These are phyloP conservation scores for Nannobrachium achirus DNA, from an alignment of 2,113 vertebrate species.

Conservation along the genomic window DNA sequence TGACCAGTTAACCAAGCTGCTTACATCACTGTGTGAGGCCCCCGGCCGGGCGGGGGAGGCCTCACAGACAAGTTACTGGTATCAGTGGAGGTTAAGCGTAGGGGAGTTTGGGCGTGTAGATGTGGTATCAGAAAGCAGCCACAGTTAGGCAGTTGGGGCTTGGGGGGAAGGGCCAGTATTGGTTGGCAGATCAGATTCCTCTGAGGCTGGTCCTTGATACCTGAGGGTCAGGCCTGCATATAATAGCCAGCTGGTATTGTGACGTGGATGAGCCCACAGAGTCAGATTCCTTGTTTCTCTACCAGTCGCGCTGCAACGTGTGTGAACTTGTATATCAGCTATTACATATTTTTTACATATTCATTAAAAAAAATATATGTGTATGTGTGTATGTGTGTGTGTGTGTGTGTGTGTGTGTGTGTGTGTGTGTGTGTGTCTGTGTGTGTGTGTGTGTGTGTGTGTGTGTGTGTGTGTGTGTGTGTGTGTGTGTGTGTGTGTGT, in stretches of 20 bases:
- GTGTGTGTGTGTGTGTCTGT: not conserved
- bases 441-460: not conserved
- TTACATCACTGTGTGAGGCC: not conserved
- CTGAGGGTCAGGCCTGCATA: not conserved
- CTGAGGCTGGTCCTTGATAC: slow-evolving; percentile 27
- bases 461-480: not conserved
- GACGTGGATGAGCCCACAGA: no score
- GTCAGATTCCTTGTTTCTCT: no score
- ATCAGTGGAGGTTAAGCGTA: not conserved
- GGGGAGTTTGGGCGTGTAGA: not conserved
- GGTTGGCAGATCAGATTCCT: slow-evolving; percentile 31
- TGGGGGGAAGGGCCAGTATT: slow-evolving; percentile 12
- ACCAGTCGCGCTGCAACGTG: no score
- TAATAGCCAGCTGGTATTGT: no score
- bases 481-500: not conserved
- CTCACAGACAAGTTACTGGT: not conserved
- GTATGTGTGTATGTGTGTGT: not conserved
- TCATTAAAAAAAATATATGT: no score
- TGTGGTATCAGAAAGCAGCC: slow-evolving; percentile 20
- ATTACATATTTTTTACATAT: no score
- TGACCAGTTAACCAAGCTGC: not conserved
- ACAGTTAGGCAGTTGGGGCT: not conserved
- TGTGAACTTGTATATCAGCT: no score
- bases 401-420: not conserved
- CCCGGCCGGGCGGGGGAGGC: not conserved